phyloP scores from a whole-genome alignment of 2,888 invertebrate species.

The Sycophila texana region DNA sequence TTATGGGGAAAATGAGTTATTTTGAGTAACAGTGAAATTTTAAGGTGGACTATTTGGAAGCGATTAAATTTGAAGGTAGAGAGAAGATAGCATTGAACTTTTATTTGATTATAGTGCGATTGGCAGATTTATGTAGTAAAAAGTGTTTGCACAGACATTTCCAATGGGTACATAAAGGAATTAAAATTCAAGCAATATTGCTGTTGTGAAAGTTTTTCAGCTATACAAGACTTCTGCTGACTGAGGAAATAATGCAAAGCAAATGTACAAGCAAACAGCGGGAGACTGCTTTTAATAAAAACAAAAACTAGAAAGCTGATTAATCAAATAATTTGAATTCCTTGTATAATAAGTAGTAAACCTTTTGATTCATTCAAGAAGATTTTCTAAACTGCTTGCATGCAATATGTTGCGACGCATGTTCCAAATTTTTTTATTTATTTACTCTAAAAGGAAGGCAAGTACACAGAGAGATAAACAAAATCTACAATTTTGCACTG shows the following conservation, averaged over 20 bases:
- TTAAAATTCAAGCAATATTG: conserved; percentile 9
- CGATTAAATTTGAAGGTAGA: too few relatives aligned
- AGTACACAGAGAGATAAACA: not conserved
- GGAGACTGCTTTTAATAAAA: not conserved
- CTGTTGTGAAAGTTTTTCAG: conserved; percentile 9
- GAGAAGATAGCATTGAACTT: too few relatives aligned
- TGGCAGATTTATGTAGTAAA: too few relatives aligned
- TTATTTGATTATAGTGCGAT: too few relatives aligned
- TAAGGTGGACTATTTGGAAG: too few relatives aligned
- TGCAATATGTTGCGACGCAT: not conserved
- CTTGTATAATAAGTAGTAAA: not conserved
- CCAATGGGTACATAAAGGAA: not conserved
- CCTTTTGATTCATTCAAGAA: not conserved
- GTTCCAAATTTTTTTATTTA: not conserved
- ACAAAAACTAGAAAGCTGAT: not conserved
- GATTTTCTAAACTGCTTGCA: not conserved
- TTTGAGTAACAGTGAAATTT: not conserved
- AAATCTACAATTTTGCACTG: not conserved
- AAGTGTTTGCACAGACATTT: too few relatives aligned
- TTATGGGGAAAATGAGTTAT: too few relatives aligned
- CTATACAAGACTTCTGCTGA: conserved; percentile 23
- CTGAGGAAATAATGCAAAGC: conserved; percentile 1
- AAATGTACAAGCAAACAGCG: not conserved
- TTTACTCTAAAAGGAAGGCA: not conserved
- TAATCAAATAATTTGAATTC: not conserved